phyloP scores from a whole-genome alignment of 1,140 invertebrate genomes.

The Halesus radiatus region DNA sequence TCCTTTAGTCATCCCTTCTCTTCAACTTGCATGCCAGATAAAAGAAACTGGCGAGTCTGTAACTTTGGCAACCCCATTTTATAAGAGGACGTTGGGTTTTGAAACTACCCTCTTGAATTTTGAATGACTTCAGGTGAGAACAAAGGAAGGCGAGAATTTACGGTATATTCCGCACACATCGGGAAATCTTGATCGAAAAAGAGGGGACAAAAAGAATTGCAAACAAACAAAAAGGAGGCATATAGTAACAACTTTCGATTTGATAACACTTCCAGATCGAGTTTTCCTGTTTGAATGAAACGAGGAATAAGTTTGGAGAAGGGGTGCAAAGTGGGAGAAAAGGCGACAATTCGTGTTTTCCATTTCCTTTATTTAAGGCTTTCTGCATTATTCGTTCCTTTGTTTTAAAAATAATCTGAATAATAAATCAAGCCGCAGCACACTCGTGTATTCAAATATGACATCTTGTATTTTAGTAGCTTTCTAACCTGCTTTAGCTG shows the following conservation, averaged over 20 bases:
- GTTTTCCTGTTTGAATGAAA: constrained; percentile 16
- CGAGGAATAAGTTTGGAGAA: background rate
- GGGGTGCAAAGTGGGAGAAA: background rate
- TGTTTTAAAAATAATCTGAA: no score
- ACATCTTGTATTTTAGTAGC: no score
- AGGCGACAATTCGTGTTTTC: no score
- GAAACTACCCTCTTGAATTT: constrained; percentile 45
- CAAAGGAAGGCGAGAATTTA: constrained; percentile 17
- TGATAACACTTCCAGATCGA: constrained; percentile 31
- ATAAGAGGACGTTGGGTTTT: constrained; percentile 25
- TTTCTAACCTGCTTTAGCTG: no score
- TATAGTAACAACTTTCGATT: constrained; percentile 40
- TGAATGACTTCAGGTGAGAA: constrained; percentile 50
- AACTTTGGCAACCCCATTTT: constrained; percentile 43
- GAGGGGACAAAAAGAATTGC: constrained; percentile 26
- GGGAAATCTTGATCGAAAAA: constrained; percentile 34
- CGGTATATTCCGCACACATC: background rate
- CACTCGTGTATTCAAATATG: no score
- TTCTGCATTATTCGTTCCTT: background rate
- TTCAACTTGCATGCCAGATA: background rate
- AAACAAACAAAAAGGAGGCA: constrained; percentile 23
- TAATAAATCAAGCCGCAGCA: no score
- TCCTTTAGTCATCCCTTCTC: background rate
- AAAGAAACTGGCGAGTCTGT: background rate
- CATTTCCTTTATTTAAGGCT: no score